Evolutionary conservation across 2,888 invertebrate genomes (phyloP), one percentile per base, ranked within the genome.

Genomic region (Trachelus tabidus): DNA sequence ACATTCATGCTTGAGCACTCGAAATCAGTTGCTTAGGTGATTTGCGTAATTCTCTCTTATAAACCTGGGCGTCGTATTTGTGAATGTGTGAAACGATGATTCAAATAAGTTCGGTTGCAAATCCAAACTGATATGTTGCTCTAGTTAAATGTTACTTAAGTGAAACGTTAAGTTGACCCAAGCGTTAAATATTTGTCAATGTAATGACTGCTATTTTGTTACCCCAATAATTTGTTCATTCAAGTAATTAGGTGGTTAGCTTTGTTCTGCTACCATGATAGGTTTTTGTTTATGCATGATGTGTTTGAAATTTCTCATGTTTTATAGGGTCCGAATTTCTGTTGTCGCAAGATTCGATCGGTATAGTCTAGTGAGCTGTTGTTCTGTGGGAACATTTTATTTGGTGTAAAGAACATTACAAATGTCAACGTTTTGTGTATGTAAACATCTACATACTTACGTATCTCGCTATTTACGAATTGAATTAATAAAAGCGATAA

Each of bases 371-470:
- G 56, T 12, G 35, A 34, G 40, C 68, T 73, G 73, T 71, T 69
- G 71, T 71, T 71, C 75, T 78, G 77, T 83, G 81, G 81, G 81
- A 84, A 82, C 77, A 81, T 78, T 81, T 79, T 77, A 79, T 82
- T 81, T 68, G 23, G 56, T 56, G 56, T 6, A 56, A 56, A 23
- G 23, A 56, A 56, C 56, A 6, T 56, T 83, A 84, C 85, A 81
- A 80, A 84, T 81, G 82, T 83, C 81, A 81, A 86, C 79, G 83
- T 83, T 87, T 86, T 85, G 83, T 84, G 87, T 81, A 84, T 85
- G 83, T 83, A 84, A 84, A 85, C 79, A 82, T 84, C 85, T 83
- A 82, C 71, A 56, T 56, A 85, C 81, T 83, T 82, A 82, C 81
- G 84, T 82, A 79, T 84, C 83, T 84, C 78, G 80, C 84, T 82